Percentiles rank a stretch among this genome's conserved stretches.
phyloP scores from a whole-genome alignment of 2,797 vertebrate genomes.

The Pseudochirops corinnae region DNA sequence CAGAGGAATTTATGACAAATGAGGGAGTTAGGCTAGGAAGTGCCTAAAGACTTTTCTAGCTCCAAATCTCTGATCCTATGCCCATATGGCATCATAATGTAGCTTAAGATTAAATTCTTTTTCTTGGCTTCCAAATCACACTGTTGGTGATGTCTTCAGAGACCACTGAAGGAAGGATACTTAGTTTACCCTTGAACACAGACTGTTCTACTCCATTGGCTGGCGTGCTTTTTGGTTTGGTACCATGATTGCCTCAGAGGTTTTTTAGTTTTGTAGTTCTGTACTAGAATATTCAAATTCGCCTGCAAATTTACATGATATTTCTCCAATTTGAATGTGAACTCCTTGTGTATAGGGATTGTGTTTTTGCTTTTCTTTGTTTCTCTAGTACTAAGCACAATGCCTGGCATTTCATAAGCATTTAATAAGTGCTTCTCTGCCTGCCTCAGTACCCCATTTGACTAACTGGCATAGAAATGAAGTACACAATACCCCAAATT shows the following conservation, averaged over 20 bases:
- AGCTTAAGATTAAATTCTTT: neutral
- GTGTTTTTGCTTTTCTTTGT: neutral
- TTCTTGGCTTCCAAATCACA: neutral
- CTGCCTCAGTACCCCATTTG: neutral
- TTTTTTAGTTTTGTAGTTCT: neutral
- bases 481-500: neutral
- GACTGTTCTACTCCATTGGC: neutral
- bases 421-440: neutral
- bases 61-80: neutral
- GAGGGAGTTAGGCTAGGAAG: neutral
- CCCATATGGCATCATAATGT: neutral
- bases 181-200: neutral
- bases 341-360: no score
- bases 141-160: neutral
- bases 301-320: neutral
- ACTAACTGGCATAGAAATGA: neutral
- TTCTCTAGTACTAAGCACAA: neutral
- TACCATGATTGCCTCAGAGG: neutral
- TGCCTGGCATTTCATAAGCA: neutral
- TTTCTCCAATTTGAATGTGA: neutral
- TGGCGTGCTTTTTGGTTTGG: neutral
- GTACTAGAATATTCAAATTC: neutral
- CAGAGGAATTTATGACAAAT: neutral
- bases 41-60: neutral
- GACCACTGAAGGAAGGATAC: neutral